Evolutionary conservation across 2,797 vertebrate genomes (phyloP).

Genomic region (Poeciliopsis turneri): DNA sequence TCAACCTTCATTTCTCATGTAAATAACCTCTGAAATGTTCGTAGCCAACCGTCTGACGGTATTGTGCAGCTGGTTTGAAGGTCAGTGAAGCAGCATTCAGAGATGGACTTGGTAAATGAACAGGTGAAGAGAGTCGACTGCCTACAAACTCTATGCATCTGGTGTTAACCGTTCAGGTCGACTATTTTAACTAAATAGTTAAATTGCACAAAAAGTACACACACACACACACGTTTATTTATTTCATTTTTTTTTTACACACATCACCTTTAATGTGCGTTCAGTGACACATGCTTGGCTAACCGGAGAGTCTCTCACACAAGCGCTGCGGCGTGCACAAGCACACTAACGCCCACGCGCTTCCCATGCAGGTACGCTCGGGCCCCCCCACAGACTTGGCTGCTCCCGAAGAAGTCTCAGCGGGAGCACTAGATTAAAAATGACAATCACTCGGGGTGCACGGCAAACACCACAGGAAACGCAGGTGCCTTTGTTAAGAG

Average conservation of each 20-base stretch:
- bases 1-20: background rate
- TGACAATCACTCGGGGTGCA: constrained; percentile 84
- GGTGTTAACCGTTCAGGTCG: constrained; percentile 67
- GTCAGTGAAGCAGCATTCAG: background rate
- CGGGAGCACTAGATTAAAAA: constrained; percentile 83
- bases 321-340: constrained; percentile 11
- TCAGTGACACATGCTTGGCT: constrained; percentile 54
- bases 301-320: constrained; percentile 49
- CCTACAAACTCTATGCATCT: background rate
- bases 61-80: background rate
- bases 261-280: constrained; percentile 33
- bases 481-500: constrained; percentile 88
- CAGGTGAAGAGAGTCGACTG: background rate
- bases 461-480: constrained; percentile 81
- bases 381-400: constrained; percentile 71
- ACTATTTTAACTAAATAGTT: constrained; percentile 45
- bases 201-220: constrained; percentile 14
- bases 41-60: background rate
- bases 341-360: constrained; percentile 32
- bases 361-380: constrained; percentile 59
- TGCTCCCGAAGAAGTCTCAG: constrained; percentile 75
- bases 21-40: background rate
- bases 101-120: background rate
- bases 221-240: background rate
- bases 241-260: background rate